phyloP scores from a whole-genome alignment of 1,140 invertebrate species.

The Pristionchus pacificus region DNA sequence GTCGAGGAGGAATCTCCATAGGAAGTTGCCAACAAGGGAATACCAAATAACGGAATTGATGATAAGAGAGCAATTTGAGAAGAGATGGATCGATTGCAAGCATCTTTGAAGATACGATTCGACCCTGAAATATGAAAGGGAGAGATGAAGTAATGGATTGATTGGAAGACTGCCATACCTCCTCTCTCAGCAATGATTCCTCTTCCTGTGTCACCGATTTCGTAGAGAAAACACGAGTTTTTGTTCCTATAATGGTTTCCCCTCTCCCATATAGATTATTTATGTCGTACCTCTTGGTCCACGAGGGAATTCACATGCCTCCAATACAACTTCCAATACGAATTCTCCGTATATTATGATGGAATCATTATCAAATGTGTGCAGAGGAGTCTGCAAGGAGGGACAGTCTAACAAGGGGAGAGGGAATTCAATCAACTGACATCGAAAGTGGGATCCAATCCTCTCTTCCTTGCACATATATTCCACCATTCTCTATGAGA shows the following conservation, averaged over 20 bases:
- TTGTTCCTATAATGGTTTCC: background rate
- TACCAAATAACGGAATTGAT: constrained; percentile 32
- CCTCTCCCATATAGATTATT: too few species aligned
- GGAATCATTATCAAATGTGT: background rate
- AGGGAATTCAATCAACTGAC: constrained; percentile 1
- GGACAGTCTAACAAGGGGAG: background rate
- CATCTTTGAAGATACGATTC: constrained; percentile 21
- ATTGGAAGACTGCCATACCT: constrained; percentile 6
- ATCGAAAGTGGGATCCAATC: constrained; percentile 11
- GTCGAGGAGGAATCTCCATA: constrained; percentile 32
- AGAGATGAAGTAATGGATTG: too few species aligned
- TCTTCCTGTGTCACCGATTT: constrained; percentile 21
- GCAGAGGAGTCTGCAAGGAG: background rate
- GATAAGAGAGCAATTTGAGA: constrained; percentile 13
- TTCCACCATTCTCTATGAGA: constrained; percentile 36
- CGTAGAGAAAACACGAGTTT: constrained; percentile 9
- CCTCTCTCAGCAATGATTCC: constrained; percentile 20
- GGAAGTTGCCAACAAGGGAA: constrained; percentile 29
- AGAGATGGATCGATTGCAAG: constrained; percentile 22
- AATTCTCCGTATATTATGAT: constrained; percentile 14
- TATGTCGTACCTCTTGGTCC: background rate
- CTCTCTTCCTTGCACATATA: constrained; percentile 12
- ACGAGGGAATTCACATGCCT: constrained; percentile 25
- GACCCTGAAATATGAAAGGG: background rate
- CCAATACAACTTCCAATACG: constrained; percentile 16